phyloP scores from a whole-genome alignment of 2,113 vertebrate genomes.

The Lasiurus cinereus region DNA sequence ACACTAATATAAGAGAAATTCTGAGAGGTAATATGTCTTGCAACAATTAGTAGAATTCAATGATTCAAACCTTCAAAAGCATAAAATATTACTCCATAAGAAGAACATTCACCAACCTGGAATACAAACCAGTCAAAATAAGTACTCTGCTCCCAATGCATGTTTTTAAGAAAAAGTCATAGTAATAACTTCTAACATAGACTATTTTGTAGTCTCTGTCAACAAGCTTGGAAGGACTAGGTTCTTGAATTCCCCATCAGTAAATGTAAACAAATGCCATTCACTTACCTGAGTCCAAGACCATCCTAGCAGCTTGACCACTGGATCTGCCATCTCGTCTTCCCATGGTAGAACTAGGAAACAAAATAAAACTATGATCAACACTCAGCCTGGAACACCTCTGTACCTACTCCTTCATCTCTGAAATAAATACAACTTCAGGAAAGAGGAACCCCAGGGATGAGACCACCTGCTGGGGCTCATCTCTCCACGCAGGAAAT shows the following conservation, averaged over 20 bases:
- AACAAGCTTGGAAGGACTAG: neutral
- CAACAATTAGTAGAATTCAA: constrained; percentile 34
- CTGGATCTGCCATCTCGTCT: neutral
- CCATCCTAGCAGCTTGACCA: neutral
- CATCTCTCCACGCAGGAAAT: neutral
- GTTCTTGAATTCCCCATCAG: neutral
- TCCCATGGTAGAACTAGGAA: neutral
- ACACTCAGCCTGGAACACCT: neutral
- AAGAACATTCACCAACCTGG: constrained; percentile 53
- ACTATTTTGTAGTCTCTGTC: neutral
- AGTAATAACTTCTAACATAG: neutral
- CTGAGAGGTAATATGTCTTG: constrained; percentile 42
- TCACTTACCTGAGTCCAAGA: constrained; percentile 38
- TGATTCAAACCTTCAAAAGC: constrained; percentile 16
- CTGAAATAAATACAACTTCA: neutral
- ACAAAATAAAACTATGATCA: neutral
- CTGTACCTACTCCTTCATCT: neutral
- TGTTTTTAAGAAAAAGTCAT: constrained; percentile 13
- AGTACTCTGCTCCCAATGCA: neutral
- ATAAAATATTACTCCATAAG: constrained; percentile 50
- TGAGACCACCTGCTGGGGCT: neutral
- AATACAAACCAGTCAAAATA: constrained; percentile 11
- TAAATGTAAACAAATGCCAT: neutral
- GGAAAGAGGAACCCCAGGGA: neutral
- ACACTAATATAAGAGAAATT: neutral